phyloP scores from a whole-genome alignment of 1,140 invertebrate species.

The Drosophila sturtevanti region DNA sequence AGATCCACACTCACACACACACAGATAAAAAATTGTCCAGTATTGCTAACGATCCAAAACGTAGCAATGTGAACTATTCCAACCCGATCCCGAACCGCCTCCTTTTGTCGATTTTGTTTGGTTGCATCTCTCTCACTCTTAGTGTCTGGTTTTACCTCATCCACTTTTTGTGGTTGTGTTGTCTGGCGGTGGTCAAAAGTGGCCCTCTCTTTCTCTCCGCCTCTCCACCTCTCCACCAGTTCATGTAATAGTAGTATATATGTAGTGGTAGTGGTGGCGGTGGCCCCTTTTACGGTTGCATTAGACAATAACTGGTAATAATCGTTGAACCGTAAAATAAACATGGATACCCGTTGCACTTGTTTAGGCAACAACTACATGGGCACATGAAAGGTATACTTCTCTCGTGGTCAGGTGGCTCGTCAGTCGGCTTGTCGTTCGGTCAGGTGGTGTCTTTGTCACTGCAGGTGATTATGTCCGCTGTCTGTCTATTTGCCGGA shows the following conservation, averaged over 20 bases:
- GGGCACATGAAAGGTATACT: conserved; percentile 18
- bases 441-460: conserved; percentile 51
- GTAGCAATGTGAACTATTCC: not conserved
- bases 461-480: conserved; percentile 53
- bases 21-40: too few species aligned
- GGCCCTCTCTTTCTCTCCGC: conserved; percentile 2
- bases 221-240: not conserved
- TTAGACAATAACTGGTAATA: conserved; percentile 81
- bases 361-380: conserved; percentile 63
- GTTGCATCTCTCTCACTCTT: conserved; percentile 17
- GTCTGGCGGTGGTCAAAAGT: conserved; percentile 17
- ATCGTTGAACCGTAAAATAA: conserved; percentile 82
- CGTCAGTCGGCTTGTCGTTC: conserved; percentile 16
- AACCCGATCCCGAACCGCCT: conserved; percentile 4
- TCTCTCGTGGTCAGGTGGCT: conserved; percentile 52
- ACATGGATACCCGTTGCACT: conserved; percentile 78
- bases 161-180: conserved; percentile 57
- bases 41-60: too few species aligned
- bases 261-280: not conserved
- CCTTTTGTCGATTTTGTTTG: conserved; percentile 23
- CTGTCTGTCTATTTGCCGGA: conserved; percentile 47
- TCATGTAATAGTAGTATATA: too few species aligned
- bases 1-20: conserved; percentile 12
- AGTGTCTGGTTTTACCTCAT: not conserved
- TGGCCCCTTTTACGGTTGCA: conserved; percentile 67